These are phyloP conservation scores for Itoplectis maculator DNA, from an alignment of 2,888 invertebrate species.

Conservation along the genomic window DNA sequence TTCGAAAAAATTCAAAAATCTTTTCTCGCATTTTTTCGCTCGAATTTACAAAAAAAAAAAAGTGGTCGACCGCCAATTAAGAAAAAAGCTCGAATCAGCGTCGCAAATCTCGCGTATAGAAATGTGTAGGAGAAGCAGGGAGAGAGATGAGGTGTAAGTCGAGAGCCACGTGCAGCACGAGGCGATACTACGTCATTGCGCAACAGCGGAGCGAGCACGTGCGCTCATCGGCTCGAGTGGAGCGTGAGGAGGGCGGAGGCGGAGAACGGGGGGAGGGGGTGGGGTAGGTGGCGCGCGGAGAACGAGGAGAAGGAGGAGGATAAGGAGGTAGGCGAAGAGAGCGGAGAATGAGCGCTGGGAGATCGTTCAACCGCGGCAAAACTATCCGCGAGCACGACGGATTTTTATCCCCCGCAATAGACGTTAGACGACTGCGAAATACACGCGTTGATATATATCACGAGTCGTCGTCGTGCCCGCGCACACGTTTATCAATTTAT, in stretches of 20 bases:
- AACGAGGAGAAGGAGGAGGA: no score
- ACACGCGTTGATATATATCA: background rate
- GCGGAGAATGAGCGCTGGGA: background rate
- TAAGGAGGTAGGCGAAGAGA: background rate
- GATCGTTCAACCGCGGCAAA: background rate
- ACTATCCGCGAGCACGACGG: background rate
- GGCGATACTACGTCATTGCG: conserved; percentile 26
- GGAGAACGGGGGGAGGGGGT: no score
- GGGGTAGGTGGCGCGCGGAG: no score
- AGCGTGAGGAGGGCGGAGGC: background rate
- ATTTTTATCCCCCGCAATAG: background rate
- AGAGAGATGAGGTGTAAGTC: conserved; percentile 16
- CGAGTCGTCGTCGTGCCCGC: background rate
- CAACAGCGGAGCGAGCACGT: conserved; percentile 27
- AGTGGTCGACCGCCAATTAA: no score
- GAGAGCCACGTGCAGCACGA: conserved; percentile 39
- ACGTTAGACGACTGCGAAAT: background rate
- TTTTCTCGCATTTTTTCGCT: no score
- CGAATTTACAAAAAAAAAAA: no score
- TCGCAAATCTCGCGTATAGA: background rate
- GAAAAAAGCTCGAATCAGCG: background rate
- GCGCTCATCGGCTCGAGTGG: conserved; percentile 14
- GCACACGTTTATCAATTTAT: conserved; percentile 10
- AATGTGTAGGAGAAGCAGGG: background rate
- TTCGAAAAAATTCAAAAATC: no score